Base-by-base conservation (phyloP, 2,888 invertebrate species). In the Diarsia dahlii region DNA sequence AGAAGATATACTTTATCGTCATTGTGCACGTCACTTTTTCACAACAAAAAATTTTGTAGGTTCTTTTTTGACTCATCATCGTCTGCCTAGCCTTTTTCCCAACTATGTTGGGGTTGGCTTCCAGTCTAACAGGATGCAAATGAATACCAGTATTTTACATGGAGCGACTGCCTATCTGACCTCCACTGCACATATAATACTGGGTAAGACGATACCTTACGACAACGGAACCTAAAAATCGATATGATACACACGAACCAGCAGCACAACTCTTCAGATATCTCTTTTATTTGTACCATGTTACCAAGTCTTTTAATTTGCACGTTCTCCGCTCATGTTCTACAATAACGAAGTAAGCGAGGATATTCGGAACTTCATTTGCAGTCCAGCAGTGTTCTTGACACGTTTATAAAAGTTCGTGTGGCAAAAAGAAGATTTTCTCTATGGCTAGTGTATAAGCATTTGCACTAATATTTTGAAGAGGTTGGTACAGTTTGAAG, bases 321-420 rank as follows among this genome's bases (percentile, higher is more conserved):
- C n/a, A 58, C 45, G 50, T 65, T 52, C 6, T 39, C 9, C n/a
- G n/a, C n/a, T n/a, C n/a, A n/a, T n/a, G n/a, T n/a, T n/a, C n/a
- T n/a, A n/a, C n/a, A 34, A 46, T 60, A 66, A 46, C 52, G 12
- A 62, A 23, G 46, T 77, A 62, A 67, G 15, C 8, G 39, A 8
- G 52, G 15, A 20, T 15, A 18, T 72, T 71, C 52, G 45, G 10
- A 23, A 15, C n/a, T 46, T 71, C 54, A 56, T 74, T 72, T 72
- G 8, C 18, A 45, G 45, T 5, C 5, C 8, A 18, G 3, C n/a
- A 46, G 28, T 46, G 66, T 62, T 39, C 6, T 28, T 58, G 58
- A 58, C 58, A 58, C 58, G 15, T 58, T 15, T 58, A 28, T 15
- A 58, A 28, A 58, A 58, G 15, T 23, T 13, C 13, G 13, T 56